These are phyloP conservation scores for Drosophila fuyamai DNA, from an alignment of 1,140 invertebrate genomes.

Conservation along the genomic window DNA sequence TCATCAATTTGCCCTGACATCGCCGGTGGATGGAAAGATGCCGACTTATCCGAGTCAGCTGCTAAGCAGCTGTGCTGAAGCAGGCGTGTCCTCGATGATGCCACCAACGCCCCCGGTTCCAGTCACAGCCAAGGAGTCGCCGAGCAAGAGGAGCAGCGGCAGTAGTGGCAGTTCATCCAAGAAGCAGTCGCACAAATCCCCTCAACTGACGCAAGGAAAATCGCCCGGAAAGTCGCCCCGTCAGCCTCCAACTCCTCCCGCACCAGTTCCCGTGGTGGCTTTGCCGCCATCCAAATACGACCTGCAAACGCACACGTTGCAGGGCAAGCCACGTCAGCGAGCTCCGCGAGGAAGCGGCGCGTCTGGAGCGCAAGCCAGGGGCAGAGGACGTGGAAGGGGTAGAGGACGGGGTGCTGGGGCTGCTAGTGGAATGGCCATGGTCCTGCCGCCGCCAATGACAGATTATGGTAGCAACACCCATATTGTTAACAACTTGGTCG, in stretches of 20 bases:
- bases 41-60: conserved; percentile 29
- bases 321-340: conserved; percentile 85
- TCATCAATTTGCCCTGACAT: conserved; percentile 67
- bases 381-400: conserved; percentile 89
- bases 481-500: conserved; percentile 89
- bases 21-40: conserved; percentile 64
- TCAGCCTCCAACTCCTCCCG: conserved; percentile 48
- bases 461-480: conserved; percentile 79
- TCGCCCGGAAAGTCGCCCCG: conserved; percentile 91
- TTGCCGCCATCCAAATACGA: conserved; percentile 61
- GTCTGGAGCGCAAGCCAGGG: conserved; percentile 17
- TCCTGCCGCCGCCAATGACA: conserved; percentile 76
- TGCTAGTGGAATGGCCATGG: conserved; percentile 51
- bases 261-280: conserved; percentile 48
- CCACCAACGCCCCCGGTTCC: conserved; percentile 55
- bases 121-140: conserved; percentile 64
- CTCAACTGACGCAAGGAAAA: conserved; percentile 86
- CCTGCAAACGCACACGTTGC: conserved; percentile 72
- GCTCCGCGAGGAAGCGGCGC: conserved; percentile 86
- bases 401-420: conserved; percentile 81
- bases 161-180: conserved; percentile 47
- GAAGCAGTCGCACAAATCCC: conserved; percentile 86
- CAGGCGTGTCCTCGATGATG: conserved; percentile 44
- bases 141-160: conserved; percentile 52
- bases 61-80: conserved; percentile 58